Evolutionary conservation across 2,113 vertebrate species (phyloP).

Genomic region (Seriola quinqueradiata): DNA sequence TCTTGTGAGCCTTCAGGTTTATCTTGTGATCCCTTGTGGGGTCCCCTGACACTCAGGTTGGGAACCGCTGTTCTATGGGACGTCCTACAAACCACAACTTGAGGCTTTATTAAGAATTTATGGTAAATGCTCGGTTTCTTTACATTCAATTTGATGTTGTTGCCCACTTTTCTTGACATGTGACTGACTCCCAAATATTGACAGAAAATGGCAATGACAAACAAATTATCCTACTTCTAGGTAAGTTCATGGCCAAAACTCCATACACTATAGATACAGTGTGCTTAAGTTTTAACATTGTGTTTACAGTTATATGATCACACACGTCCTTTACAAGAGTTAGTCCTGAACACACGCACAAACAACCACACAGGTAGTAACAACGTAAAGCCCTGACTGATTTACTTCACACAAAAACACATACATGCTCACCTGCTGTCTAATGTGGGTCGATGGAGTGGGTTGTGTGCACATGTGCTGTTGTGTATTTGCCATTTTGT

Average conservation of each 20-base stretch:
- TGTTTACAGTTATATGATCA: slow-evolving; percentile 1
- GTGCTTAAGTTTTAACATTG: neutral
- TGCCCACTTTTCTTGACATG: too few relatives aligned
- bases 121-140: too few relatives aligned
- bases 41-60: neutral
- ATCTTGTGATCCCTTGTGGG: neutral
- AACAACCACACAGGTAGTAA: slow-evolving; percentile 7
- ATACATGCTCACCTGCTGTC: slow-evolving; percentile 20
- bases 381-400: slow-evolving; percentile 30
- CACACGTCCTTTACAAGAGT: neutral
- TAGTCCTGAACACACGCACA: slow-evolving; percentile 5
- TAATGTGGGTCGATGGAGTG: slow-evolving; percentile 14
- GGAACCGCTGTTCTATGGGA: neutral
- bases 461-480: slow-evolving; percentile 19
- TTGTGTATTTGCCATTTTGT: slow-evolving; percentile 3
- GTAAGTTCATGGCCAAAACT: neutral
- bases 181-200: too few relatives aligned
- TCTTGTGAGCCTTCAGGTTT: neutral
- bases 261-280: neutral
- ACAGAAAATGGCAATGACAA: neutral
- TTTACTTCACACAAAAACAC: slow-evolving; percentile 27
- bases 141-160: too few relatives aligned
- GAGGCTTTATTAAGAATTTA: too few relatives aligned
- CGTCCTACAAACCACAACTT: neutral
- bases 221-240: slow-evolving; percentile 20